Conservation (phyloP, 1,140 invertebrate species). For the Archivesica marissinica region DNA sequence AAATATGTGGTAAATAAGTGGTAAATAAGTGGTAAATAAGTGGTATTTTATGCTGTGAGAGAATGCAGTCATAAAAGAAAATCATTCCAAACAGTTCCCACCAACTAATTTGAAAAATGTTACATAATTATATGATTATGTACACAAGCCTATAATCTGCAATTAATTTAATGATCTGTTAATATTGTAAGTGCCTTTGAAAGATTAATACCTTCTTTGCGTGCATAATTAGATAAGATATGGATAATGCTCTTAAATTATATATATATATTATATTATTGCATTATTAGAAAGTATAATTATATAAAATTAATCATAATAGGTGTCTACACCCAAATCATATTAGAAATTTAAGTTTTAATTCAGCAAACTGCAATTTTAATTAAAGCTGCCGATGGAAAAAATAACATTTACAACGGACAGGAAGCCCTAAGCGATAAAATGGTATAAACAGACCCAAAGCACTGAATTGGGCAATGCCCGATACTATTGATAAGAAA, state of each 20-base stretch:
- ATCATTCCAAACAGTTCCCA: not conserved
- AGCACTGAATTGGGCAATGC: not conserved
- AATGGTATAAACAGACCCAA: not conserved
- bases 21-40: too few relatives aligned
- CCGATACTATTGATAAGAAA: not conserved
- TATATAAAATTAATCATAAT: slow-evolving; percentile 4
- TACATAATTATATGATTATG: slow-evolving; percentile 2
- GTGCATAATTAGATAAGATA: slow-evolving; percentile 27
- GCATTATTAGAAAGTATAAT: slow-evolving; percentile 16
- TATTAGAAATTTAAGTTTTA: not conserved
- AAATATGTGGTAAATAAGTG: too few relatives aligned
- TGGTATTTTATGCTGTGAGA: not conserved
- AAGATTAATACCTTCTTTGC: not conserved
- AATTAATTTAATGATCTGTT: slow-evolving; percentile 21
- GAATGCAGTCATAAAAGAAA: not conserved
- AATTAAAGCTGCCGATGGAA: slow-evolving; percentile 31
- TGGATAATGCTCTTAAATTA: not conserved
- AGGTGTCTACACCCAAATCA: not conserved
- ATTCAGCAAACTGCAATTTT: not conserved
- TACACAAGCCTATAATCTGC: not conserved
- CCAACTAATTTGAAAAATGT: not conserved
- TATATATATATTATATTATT: not conserved
- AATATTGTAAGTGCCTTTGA: not conserved
- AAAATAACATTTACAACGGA: slow-evolving; percentile 8
- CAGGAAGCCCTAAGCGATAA: not conserved